Evolutionary conservation across 2,797 vertebrate genomes (phyloP).

Genomic region (Uromys caudimaculatus): DNA sequence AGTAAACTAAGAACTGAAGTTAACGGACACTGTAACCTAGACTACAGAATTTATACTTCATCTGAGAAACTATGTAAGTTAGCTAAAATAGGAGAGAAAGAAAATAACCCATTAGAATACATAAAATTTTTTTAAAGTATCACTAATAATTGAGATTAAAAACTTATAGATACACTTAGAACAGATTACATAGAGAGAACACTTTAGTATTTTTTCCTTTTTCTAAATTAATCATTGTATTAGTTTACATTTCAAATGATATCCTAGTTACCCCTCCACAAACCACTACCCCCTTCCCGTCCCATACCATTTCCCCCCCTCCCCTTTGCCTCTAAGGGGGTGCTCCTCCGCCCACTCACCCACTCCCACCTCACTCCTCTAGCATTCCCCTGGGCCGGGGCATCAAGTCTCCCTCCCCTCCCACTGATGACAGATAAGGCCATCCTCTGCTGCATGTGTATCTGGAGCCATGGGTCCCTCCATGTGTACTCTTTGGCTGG

Average conservation of each 20-base stretch:
- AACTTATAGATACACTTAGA: background rate
- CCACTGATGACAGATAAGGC: background rate
- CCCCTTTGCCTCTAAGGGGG: background rate
- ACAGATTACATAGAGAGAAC: background rate
- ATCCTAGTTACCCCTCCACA: background rate
- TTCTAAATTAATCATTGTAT: background rate
- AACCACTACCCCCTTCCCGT: no score
- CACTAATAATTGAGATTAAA: background rate
- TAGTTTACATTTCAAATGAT: background rate
- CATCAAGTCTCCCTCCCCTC: background rate
- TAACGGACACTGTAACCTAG: background rate
- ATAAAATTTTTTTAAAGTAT: background rate
- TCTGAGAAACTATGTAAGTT: background rate
- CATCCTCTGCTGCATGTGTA: background rate
- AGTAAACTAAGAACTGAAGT: background rate
- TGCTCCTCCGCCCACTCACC: background rate
- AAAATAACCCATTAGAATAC: background rate
- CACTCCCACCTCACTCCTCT: background rate
- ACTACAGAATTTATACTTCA: background rate
- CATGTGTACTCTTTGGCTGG: no score
- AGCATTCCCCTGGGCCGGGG: background rate
- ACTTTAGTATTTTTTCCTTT: background rate
- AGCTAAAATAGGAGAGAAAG: background rate
- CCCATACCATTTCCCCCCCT: no score
- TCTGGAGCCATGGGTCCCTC: no score